Base-by-base conservation (phyloP, 2,888 invertebrate species). In the Bembecia ichneumoniformis region DNA sequence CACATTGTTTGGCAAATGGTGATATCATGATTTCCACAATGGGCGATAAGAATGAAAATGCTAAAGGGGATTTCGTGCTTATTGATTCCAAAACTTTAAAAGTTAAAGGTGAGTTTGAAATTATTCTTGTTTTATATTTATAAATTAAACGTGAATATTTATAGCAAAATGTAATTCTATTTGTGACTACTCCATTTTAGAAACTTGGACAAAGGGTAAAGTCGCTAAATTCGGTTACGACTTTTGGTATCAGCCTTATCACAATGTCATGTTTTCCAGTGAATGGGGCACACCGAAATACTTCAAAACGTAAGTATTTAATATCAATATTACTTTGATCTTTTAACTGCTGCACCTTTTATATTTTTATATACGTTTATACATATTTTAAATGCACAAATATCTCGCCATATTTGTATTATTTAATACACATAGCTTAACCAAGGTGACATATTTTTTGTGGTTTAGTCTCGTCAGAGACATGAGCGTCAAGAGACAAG, bases 171-270 rank as follows among this genome's bases (percentile, higher is more conserved):
- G 3, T 13, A 14, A 7, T 14, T 16, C 47, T 40, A 40, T 40
- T n/a, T 40, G 40, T 40, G n/a, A 51, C 47, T 50, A 40, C 40
- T 47, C 46, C 50, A 52, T 68, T 70, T 55, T 63, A 91, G 93
- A 92, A 9, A 90, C 92, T 0, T 96, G 96, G 96, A 92, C 93
- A 0, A 90, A 89, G 53, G 93, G 93, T 0, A 84, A 89, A 57
- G 71, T 74, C n/a, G 92, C 94, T 0, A 80, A 89, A 49, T 96
- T 94, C 60, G 96, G 96, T 3, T 99, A 99, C 74, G 98, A 99
- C 76, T 99, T 95, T 74, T 98, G 98, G 98, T 98, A 98, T 74
- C 98, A 99, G 71, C 98, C 98, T 0, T 91, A 94, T 63, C 93
- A 94, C 64, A 95, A 99, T 77, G 91, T 95, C 0, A 94, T 99